These are phyloP conservation scores for Aix galericulata DNA, from an alignment of 2,113 vertebrate species.

Conservation along the genomic window DNA sequence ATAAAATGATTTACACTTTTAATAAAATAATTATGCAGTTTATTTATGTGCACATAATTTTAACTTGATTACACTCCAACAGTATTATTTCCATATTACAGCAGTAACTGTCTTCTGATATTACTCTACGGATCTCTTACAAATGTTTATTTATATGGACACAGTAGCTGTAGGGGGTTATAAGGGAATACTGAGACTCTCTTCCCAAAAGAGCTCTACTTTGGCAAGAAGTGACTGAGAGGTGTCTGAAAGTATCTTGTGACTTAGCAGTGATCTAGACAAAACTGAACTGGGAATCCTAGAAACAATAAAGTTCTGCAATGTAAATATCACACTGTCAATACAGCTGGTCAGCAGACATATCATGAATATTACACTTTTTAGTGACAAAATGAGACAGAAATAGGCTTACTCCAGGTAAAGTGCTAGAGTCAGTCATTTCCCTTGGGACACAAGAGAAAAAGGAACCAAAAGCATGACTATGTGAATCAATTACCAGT, in stretches of 20 bases:
- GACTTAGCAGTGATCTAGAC: not conserved
- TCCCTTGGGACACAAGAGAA: not conserved
- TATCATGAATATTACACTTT: not conserved
- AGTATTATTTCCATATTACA: not conserved
- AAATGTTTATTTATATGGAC: not conserved
- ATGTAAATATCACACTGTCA: not conserved
- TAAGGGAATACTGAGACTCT: not conserved
- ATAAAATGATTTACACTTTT: constrained; percentile 40
- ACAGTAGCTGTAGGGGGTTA: not conserved
- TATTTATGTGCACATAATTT: constrained; percentile 16
- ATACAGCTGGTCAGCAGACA: not conserved
- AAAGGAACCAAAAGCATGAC: not conserved
- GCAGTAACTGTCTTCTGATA: not conserved
- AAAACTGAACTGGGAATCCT: not conserved
- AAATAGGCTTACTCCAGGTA: not conserved
- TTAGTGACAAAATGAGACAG: not conserved
- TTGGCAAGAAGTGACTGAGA: not conserved
- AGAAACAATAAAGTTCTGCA: not conserved
- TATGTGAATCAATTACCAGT: not conserved
- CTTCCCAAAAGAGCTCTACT: not conserved
- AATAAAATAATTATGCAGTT: constrained; percentile 34
- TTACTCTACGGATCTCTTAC: not conserved
- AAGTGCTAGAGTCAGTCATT: not conserved
- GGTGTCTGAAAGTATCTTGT: not conserved
- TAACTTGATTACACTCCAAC: constrained; percentile 22